Evolutionary conservation across 2,797 vertebrate species (phyloP).

Genomic region (Myripristis murdjan): DNA sequence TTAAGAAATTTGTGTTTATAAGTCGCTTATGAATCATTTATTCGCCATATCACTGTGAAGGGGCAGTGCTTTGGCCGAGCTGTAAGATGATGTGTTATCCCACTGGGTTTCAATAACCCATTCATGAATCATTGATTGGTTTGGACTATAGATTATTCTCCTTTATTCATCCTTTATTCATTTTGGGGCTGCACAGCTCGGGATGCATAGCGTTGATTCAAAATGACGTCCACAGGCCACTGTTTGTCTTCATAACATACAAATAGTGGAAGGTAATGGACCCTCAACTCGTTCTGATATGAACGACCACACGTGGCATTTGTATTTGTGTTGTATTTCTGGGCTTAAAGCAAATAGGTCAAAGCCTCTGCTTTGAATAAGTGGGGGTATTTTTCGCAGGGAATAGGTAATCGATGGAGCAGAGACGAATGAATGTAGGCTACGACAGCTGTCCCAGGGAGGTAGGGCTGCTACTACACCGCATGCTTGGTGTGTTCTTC

Average conservation of each 20-base stretch:
- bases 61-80: constrained; percentile 51
- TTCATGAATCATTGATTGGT: constrained; percentile 82
- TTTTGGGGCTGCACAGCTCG: constrained; percentile 65
- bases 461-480: constrained; percentile 75
- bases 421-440: constrained; percentile 75
- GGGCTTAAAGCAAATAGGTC: constrained; percentile 50
- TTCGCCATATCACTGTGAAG: constrained; percentile 54
- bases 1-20: constrained; percentile 59
- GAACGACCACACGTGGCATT: constrained; percentile 75
- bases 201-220: constrained; percentile 74
- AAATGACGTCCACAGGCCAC: constrained; percentile 81
- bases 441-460: constrained; percentile 82
- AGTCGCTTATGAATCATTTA: constrained; percentile 74
- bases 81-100: constrained; percentile 73
- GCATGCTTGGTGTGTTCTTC: constrained; percentile 70
- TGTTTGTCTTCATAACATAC: constrained; percentile 75
- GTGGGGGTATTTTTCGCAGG: constrained; percentile 67
- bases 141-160: constrained; percentile 66
- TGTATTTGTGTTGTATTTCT: constrained; percentile 49
- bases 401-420: constrained; percentile 75
- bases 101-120: constrained; percentile 75
- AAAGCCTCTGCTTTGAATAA: constrained; percentile 51
- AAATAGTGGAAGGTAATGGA: constrained; percentile 53
- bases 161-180: constrained; percentile 68
- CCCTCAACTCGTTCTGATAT: constrained; percentile 40